Conservation (phyloP, 2,797 vertebrate species). For the Danio jaintianensis region DNA sequence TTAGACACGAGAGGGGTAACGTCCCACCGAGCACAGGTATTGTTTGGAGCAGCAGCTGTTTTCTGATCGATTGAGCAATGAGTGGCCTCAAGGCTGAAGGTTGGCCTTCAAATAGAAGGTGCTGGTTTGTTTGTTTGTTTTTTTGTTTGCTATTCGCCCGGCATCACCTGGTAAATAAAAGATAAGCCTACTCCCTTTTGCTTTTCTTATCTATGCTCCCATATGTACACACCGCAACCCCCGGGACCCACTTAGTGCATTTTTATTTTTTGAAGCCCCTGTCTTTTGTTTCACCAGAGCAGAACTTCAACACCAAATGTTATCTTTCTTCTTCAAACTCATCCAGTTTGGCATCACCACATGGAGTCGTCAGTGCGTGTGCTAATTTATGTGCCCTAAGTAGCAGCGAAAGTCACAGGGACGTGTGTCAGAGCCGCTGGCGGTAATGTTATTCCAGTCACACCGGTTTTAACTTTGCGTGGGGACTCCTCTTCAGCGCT, state of each 20-base stretch:
- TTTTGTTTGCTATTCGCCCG: constrained; percentile 37
- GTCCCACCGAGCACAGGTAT: constrained; percentile 16
- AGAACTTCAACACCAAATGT: constrained; percentile 24
- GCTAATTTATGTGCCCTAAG: constrained; percentile 15
- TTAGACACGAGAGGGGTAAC: constrained; percentile 19
- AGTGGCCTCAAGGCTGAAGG: constrained; percentile 18
- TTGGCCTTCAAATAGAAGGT: constrained; percentile 20
- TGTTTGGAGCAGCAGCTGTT: constrained; percentile 38
- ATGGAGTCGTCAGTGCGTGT: background rate
- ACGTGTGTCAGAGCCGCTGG: constrained; percentile 22
- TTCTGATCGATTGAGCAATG: constrained; percentile 45
- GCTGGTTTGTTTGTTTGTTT: constrained; percentile 34
- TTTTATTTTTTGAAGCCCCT: constrained; percentile 8
- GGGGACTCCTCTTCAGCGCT: constrained; percentile 17
- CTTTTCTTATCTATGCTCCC: constrained; percentile 28
- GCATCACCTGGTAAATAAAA: constrained; percentile 49
- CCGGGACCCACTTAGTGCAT: constrained; percentile 10
- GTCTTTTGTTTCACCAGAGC: constrained; percentile 36
- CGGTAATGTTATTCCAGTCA: constrained; percentile 58
- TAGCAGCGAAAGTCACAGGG: constrained; percentile 30
- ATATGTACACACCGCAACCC: constrained; percentile 7
- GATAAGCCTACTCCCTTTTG: constrained; percentile 39
- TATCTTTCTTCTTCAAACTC: background rate
- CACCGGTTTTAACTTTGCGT: constrained; percentile 40
- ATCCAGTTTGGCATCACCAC: background rate